Evolutionary conservation across 1,140 invertebrate genomes (phyloP), one percentile per base, ranked within the genome.

Genomic region (Spodoptera frugiperda): DNA sequence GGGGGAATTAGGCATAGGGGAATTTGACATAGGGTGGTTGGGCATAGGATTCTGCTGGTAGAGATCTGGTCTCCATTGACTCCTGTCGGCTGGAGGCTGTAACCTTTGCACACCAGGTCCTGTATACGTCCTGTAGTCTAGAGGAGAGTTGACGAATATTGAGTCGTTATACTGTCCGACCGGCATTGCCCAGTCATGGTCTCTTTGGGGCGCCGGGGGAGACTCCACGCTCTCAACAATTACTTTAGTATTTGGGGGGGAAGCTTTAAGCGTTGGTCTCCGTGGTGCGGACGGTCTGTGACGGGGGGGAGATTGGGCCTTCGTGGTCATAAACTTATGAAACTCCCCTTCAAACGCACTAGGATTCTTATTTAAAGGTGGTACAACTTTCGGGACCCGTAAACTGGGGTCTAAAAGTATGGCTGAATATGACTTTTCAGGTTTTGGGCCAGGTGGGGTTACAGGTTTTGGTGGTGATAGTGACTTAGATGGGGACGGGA

Each of bases 301-400:
- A 17, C 70, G 17, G 3, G 25, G 65, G 11, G 14, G 10, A 3
- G 25, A 8, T n/a, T 33, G 6, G 9, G 57, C n/a, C n/a, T 44
- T 54, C n/a, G 83, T 78, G 5, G 51, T 71, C 88, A 92, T 91
- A 33, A 93, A 93, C 78, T 91, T 92, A 33, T 90, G 86, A 53
- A 93, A 93, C 82, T 93, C 91, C 0, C 84, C 85, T 78, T 91
- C 83, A 65, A 93, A 93, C 10, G 90, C 90, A 54, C 83, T 91
- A 0, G 89, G 89, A 48, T 91, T 87, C 75, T 91, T 91, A 49
- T 92, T 88, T 3, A 91, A 83, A 0, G 91, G 87, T 14, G 81
- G 80, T 8, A 91, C 14, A 3, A 86, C 72, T 33, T 83, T 74
- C 5, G 86, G 86, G 55, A 87, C 80, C 49, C 88, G 73, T 14